Percentiles rank a stretch among this genome's conserved stretches.
Evolutionary conservation across 1,140 invertebrate genomes (phyloP).

Genomic region (Eubasilissa regina): DNA sequence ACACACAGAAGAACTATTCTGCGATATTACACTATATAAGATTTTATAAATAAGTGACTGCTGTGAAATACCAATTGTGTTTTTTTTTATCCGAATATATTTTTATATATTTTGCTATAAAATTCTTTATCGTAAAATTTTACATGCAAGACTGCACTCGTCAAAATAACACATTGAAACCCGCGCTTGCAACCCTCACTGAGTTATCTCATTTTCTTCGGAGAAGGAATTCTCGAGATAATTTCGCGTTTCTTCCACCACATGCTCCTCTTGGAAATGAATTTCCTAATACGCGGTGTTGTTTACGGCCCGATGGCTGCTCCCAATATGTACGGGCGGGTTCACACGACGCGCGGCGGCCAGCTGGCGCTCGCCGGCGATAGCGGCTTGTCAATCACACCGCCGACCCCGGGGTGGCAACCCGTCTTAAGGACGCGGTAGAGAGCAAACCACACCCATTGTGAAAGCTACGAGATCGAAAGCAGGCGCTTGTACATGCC

Average conservation of each 20-base stretch:
- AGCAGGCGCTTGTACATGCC: no score
- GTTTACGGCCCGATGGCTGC: slow-evolving; percentile 43
- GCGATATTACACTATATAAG: no score
- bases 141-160: not conserved
- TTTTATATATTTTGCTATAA: no score
- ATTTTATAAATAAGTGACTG: no score
- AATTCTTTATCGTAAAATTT: no score
- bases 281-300: slow-evolving; percentile 41
- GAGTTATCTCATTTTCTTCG: not conserved
- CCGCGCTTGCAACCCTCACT: not conserved
- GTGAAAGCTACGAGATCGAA: not conserved
- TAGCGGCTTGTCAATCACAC: slow-evolving; percentile 49
- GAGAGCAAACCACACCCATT: slow-evolving; percentile 4
- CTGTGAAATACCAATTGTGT: no score
- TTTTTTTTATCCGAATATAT: no score
- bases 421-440: not conserved
- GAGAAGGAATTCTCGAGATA: not conserved
- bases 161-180: not conserved
- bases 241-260: not conserved
- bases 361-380: slow-evolving; percentile 40
- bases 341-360: slow-evolving; percentile 32
- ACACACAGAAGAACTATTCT: no score
- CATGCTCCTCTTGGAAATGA: slow-evolving; percentile 29
- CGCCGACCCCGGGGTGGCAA: slow-evolving; percentile 14
- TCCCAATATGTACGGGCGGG: slow-evolving; percentile 46